Base-by-base conservation (phyloP, 2,113 vertebrate genomes). In the Silurus meridionalis region DNA sequence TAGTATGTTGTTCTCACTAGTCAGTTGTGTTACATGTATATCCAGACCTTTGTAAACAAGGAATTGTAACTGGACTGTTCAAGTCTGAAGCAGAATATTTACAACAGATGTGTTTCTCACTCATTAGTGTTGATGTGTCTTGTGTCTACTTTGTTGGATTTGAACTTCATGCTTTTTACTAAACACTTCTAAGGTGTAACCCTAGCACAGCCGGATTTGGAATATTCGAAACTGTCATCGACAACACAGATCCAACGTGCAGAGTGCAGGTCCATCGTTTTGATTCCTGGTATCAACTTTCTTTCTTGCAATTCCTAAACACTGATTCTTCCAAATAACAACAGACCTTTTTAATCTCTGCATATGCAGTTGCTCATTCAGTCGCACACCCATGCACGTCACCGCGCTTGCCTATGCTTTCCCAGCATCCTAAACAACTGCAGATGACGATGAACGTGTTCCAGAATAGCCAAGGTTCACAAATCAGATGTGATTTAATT, bases 281-380 rank as follows among this genome's bases (percentile, higher is more conserved):
- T 1, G 13, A 7, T n/a, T 78, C 52, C 10, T 80, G 78, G 57
- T 80, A 58, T 80, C 78, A 48, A 60, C 80, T 83, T 72, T 66
- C 63, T 89, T 84, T 52, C 83, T 85, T 61, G 9, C 66, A 80
- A 83, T 88, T 66, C 74, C 58, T 64, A 66, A 84, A 86, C 78
- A 79, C 8, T 86, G 58, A 55, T 78, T 46, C 77, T 66, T 55
- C 82, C 84, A 86, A 86, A 82, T 61, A 85, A 66, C 72, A 87
- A 85, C 80, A 80, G 9, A 72, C 64, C 64, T 60, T 60, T 83
- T 74, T 60, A 23, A 79, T 50, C 80, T 80, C 23, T 75, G 14
- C 52, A 69, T 63, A 50, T 69, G 71, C 37, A 21, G 46, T 28
- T 10, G 14, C 21, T 50, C 81, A 37, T 60, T 15, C 61, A 17